phyloP scores from a whole-genome alignment of 2,888 invertebrate genomes.

The Mesorhabditis belari region DNA sequence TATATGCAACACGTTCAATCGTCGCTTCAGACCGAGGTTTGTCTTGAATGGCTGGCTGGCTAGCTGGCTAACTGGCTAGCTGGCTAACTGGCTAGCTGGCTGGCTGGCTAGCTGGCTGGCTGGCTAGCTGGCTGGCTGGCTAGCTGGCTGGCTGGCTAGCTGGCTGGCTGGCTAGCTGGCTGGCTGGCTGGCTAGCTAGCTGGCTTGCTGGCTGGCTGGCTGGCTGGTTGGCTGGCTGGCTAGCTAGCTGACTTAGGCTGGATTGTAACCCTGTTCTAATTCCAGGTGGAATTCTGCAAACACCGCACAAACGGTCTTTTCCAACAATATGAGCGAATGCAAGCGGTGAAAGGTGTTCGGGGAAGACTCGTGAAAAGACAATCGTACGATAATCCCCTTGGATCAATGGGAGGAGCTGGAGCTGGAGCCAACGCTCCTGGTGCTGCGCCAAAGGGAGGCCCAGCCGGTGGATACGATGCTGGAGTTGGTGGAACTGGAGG shows the following conservation, averaged over 20 bases:
- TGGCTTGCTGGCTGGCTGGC: too few species aligned
- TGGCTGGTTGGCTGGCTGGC: too few species aligned
- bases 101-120: too few species aligned
- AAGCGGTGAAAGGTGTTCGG: conserved; percentile 36
- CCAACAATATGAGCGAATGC: conserved; percentile 39
- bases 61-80: too few species aligned
- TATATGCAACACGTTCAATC: conserved; percentile 51
- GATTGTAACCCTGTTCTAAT: too few species aligned
- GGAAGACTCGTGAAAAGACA: conserved; percentile 38
- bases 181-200: too few species aligned
- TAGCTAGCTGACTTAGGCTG: too few species aligned
- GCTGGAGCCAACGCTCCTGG: conserved; percentile 19
- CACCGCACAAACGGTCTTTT: conserved; percentile 41
- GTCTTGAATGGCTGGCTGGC: too few species aligned
- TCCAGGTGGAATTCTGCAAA: conserved; percentile 42
- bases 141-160: too few species aligned
- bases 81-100: too few species aligned
- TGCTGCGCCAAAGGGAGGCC: neutral
- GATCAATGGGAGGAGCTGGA: conserved; percentile 7
- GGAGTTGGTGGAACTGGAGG: neutral
- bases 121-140: too few species aligned
- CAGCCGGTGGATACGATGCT: neutral
- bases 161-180: too few species aligned
- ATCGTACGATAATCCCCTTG: conserved; percentile 23
- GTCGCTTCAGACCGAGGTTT: conserved; percentile 44